These are phyloP conservation scores for Palythoa caribaeorum DNA, from an alignment of 92 coral and sea anemone genomes.

Conservation along the genomic window DNA sequence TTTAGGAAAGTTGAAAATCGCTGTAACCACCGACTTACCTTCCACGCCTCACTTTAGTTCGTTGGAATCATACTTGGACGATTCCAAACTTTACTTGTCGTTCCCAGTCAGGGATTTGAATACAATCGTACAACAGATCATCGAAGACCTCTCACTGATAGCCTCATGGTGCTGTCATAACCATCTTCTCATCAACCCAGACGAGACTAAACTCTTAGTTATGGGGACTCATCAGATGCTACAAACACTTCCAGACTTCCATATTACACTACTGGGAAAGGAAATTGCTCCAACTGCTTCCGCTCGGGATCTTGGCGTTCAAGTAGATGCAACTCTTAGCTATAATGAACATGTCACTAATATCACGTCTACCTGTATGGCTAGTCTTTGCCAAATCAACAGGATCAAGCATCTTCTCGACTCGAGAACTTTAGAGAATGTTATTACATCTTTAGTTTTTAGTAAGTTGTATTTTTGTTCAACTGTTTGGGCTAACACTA, in stretches of 20 bases:
- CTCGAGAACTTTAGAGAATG: constrained; percentile 51
- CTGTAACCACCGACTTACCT: background rate
- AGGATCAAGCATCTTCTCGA: constrained; percentile 42
- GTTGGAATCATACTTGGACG: background rate
- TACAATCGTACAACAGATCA: constrained; percentile 2
- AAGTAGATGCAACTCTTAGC: background rate
- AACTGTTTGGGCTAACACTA: constrained; percentile 53
- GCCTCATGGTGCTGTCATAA: background rate
- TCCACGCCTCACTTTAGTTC: background rate
- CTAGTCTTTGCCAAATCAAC: constrained; percentile 7
- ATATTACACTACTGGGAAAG: constrained; percentile 39
- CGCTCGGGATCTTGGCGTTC: background rate
- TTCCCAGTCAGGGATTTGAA: constrained; percentile 5
- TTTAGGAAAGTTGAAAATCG: too few species aligned
- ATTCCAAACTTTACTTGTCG: constrained; percentile 2
- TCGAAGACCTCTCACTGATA: constrained; percentile 17
- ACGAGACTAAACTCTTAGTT: too few species aligned
- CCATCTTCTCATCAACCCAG: too few species aligned
- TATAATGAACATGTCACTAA: background rate
- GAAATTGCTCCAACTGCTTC: background rate
- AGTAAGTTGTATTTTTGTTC: constrained; percentile 55
- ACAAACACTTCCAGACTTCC: constrained; percentile 23
- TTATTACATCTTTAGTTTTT: constrained; percentile 57
- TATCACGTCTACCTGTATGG: constrained; percentile 4
- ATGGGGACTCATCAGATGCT: constrained; percentile 10